Conservation (phyloP, 2,797 vertebrate species). For the Alosa sapidissima region DNA sequence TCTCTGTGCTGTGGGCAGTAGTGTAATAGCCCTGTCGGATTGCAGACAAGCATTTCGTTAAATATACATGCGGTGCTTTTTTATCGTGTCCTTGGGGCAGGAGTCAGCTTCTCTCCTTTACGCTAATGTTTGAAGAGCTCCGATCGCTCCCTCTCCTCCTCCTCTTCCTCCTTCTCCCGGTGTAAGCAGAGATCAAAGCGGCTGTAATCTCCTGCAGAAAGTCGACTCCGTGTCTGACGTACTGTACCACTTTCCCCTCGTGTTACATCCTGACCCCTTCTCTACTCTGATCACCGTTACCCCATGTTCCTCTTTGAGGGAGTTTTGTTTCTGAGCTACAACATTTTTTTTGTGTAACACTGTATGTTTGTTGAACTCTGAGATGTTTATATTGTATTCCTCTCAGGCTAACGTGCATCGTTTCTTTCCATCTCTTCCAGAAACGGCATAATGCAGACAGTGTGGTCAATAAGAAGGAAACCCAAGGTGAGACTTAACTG, state of each 20-base stretch:
- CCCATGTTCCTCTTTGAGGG: background rate
- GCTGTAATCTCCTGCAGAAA: slow-evolving; percentile 23
- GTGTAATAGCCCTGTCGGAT: slow-evolving; percentile 5
- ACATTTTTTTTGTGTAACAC: background rate
- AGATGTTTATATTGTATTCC: too few species aligned
- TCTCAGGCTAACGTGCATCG: too few species aligned
- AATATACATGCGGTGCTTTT: slow-evolving; percentile 23
- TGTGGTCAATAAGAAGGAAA: slow-evolving; percentile 96
- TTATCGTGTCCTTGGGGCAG: slow-evolving; percentile 6
- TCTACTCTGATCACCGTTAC: background rate
- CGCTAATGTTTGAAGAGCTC: slow-evolving; percentile 13
- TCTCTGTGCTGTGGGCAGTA: background rate
- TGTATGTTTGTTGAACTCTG: background rate
- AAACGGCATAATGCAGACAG: slow-evolving; percentile 98
- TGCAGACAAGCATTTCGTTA: background rate
- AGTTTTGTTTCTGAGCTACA: background rate
- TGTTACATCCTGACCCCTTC: background rate
- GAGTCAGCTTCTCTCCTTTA: slow-evolving; percentile 8
- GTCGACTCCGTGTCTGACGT: background rate
- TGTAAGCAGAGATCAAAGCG: slow-evolving; percentile 34
- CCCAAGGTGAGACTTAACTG: slow-evolving; percentile 85
- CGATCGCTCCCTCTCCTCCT: background rate
- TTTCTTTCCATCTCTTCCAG: slow-evolving; percentile 71
- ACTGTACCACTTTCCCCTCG: slow-evolving; percentile 15
- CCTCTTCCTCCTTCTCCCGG: background rate